Evolutionary conservation across 2,797 vertebrate genomes (phyloP).

Genomic region (Halcyon chelicuti): DNA sequence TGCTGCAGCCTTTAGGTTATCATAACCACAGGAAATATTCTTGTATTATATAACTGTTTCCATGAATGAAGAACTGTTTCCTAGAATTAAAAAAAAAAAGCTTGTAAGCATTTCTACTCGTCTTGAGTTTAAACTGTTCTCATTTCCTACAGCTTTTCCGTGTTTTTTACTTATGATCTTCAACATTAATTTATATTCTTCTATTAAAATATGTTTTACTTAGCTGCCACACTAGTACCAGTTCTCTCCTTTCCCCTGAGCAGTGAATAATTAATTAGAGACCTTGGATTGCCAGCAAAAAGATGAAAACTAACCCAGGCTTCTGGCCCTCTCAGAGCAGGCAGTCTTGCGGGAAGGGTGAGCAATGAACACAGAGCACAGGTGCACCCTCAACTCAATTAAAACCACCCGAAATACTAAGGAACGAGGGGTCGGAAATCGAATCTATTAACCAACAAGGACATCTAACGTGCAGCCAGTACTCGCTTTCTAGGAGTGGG

Average conservation of each 20-base stretch:
- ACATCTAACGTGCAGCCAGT: fast-evolving
- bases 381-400: fast-evolving
- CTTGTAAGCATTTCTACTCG: neutral
- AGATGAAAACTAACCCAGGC: neutral
- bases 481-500: fast-evolving
- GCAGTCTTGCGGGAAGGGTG: fast-evolving
- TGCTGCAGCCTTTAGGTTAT: fast-evolving
- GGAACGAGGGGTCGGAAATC: fast-evolving
- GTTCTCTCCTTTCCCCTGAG: neutral
- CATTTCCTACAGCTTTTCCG: neutral
- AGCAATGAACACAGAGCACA: fast-evolving
- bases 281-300: neutral
- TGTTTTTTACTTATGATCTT: neutral
- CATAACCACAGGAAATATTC: neutral
- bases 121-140: fast-evolving
- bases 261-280: neutral
- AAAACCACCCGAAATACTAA: fast-evolving
- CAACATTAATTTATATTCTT: neutral
- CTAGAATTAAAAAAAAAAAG: neutral
- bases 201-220: fast-evolving
- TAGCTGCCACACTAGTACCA: no score
- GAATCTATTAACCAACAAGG: fast-evolving
- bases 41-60: neutral
- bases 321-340: fast-evolving
- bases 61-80: neutral